Percentiles rank a stretch among this genome's conserved stretches.
These are phyloP conservation scores for Cyaniris semiargus DNA, from an alignment of 2,888 invertebrate genomes.

Conservation along the genomic window DNA sequence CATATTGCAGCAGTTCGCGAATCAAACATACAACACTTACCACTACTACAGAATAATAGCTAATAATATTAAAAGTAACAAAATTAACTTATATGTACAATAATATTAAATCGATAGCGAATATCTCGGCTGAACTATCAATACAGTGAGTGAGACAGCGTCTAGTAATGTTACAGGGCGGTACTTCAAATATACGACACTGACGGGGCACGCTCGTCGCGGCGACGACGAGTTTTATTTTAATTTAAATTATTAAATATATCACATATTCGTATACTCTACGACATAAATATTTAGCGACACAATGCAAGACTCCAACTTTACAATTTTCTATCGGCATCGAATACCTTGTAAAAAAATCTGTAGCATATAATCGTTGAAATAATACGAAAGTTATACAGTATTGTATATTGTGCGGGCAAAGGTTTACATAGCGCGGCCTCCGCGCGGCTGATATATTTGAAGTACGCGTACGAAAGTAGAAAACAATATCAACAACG, in stretches of 20 bases:
- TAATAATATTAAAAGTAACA: constrained; percentile 79
- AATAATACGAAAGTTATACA: constrained; percentile 9
- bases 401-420: background rate
- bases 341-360: background rate
- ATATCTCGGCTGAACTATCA: constrained; percentile 67
- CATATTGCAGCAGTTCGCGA: constrained; percentile 78
- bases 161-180: constrained; percentile 39
- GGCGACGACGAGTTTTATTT: constrained; percentile 4
- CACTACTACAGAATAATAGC: constrained; percentile 78
- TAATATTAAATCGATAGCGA: constrained; percentile 76
- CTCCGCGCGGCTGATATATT: background rate
- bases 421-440: background rate
- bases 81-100: constrained; percentile 81
- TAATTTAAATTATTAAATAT: constrained; percentile 26
- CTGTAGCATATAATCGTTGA: background rate
- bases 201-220: background rate
- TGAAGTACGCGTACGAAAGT: constrained; percentile 31
- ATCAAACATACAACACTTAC: constrained; percentile 80
- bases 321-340: background rate
- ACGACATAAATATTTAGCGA: background rate
- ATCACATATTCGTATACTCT: constrained; percentile 26
- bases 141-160: constrained; percentile 45
- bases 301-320: background rate
- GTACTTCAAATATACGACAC: constrained; percentile 39
- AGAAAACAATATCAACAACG: constrained; percentile 44